Evolutionary conservation across 2,888 invertebrate genomes (phyloP).

Genomic region (Drepana falcataria): DNA sequence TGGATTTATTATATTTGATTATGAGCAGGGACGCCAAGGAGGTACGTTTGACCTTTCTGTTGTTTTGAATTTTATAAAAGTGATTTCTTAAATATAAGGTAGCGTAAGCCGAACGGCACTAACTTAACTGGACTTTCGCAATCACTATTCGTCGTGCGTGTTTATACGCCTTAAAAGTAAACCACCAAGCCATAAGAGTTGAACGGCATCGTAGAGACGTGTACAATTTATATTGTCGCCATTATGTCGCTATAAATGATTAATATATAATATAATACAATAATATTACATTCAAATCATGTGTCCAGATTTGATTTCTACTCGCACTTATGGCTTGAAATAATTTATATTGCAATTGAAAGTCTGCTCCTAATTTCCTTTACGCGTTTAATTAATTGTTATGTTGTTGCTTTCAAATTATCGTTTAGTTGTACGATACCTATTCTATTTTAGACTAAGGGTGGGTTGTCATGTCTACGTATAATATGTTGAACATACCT

Average conservation of each 20-base stretch:
- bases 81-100: slow-evolving; percentile 27
- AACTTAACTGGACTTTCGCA: slow-evolving; percentile 77
- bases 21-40: slow-evolving; percentile 49
- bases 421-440: no score
- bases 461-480: background rate
- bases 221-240: slow-evolving; percentile 48
- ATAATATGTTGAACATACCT: no score
- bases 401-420: slow-evolving; percentile 14
- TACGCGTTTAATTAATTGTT: slow-evolving; percentile 12
- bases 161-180: slow-evolving; percentile 62
- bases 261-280: slow-evolving; percentile 42
- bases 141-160: slow-evolving; percentile 71
- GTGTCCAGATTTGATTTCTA: slow-evolving; percentile 51
- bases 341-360: slow-evolving; percentile 56
- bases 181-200: slow-evolving; percentile 48
- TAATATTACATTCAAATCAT: slow-evolving; percentile 48
- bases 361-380: slow-evolving; percentile 36
- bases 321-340: slow-evolving; percentile 45
- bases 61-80: background rate
- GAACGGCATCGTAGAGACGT: slow-evolving; percentile 41
- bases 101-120: slow-evolving; percentile 37
- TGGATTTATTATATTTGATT: slow-evolving; percentile 69
- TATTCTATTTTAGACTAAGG: background rate
- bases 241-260: slow-evolving; percentile 45
- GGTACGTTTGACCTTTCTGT: background rate